Evolutionary conservation across 2,888 invertebrate species (phyloP).

Genomic region (Dicranocentrus wangi): DNA sequence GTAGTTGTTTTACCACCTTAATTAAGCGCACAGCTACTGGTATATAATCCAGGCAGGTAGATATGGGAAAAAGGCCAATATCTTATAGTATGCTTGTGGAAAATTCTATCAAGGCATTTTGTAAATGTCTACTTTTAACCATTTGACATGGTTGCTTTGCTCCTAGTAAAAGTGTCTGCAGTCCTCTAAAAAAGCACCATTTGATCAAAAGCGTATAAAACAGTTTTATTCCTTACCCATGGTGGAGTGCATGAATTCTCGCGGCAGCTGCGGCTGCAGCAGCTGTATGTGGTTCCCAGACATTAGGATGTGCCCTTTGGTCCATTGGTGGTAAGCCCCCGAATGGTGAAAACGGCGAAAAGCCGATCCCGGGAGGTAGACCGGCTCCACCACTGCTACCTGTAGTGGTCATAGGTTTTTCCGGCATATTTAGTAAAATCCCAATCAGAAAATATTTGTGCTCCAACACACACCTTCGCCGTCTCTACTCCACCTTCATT

Average conservation of each 20-base stretch:
- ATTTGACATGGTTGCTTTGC: slow-evolving; percentile 35
- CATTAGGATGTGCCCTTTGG: slow-evolving; percentile 57
- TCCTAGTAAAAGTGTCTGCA: too few relatives aligned
- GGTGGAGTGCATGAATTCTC: slow-evolving; percentile 71
- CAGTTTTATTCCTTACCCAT: slow-evolving; percentile 68
- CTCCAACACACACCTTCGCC: slow-evolving; percentile 15
- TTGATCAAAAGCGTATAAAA: not conserved
- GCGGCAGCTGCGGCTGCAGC: slow-evolving; percentile 72
- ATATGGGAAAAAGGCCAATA: slow-evolving; percentile 5
- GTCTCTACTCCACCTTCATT: slow-evolving; percentile 34
- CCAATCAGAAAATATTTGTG: slow-evolving; percentile 30
- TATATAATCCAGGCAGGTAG: too few relatives aligned
- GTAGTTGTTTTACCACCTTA: slow-evolving; percentile 57
- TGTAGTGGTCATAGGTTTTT: slow-evolving; percentile 72
- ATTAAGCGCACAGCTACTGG: slow-evolving; percentile 52
- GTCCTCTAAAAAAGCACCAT: not conserved
- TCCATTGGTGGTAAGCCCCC: slow-evolving; percentile 69
- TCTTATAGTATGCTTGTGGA: not conserved
- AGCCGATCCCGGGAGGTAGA: slow-evolving; percentile 71
- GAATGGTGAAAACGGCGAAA: slow-evolving; percentile 72
- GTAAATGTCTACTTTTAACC: slow-evolving; percentile 46
- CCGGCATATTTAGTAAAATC: slow-evolving; percentile 70
- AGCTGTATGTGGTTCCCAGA: slow-evolving; percentile 69
- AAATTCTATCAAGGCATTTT: slow-evolving; percentile 31
- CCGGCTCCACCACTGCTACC: slow-evolving; percentile 68